Evolutionary conservation across 2,113 vertebrate species (phyloP).

Genomic region (Mormyrus lacerda): DNA sequence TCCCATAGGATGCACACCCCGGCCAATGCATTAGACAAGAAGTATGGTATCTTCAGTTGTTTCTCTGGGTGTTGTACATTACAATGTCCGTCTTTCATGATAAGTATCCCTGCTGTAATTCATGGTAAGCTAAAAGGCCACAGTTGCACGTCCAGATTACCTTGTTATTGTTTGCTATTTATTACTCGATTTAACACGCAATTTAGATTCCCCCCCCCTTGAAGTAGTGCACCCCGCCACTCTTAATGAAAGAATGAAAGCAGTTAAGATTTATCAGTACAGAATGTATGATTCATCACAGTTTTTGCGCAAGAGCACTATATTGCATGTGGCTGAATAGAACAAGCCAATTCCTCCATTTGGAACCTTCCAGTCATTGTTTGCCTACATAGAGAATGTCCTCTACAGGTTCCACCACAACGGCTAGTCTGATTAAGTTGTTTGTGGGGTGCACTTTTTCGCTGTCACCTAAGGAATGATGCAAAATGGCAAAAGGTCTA

Average conservation of each 20-base stretch:
- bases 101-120: conserved; percentile 81
- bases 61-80: conserved; percentile 83
- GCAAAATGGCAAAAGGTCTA: conserved; percentile 17
- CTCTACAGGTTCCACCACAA: not conserved
- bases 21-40: conserved; percentile 70
- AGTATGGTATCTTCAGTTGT: conserved; percentile 96
- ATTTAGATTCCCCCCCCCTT: conserved; percentile 53
- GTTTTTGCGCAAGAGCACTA: not conserved
- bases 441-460: conserved; percentile 38
- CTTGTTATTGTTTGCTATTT: conserved; percentile 22
- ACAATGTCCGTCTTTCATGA: conserved; percentile 72
- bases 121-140: conserved; percentile 82
- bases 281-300: not conserved
- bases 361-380: not conserved
- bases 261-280: not conserved
- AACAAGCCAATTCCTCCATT: not conserved
- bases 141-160: conserved; percentile 50
- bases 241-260: not conserved
- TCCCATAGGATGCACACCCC: conserved; percentile 34
- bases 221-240: conserved; percentile 37
- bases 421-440: conserved; percentile 12
- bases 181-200: conserved; percentile 18
- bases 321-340: not conserved
- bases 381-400: not conserved
- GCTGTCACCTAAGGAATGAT: conserved; percentile 29